Evolutionary conservation across 2,888 invertebrate genomes (phyloP).

Genomic region (Rhyacophila evoluta): DNA sequence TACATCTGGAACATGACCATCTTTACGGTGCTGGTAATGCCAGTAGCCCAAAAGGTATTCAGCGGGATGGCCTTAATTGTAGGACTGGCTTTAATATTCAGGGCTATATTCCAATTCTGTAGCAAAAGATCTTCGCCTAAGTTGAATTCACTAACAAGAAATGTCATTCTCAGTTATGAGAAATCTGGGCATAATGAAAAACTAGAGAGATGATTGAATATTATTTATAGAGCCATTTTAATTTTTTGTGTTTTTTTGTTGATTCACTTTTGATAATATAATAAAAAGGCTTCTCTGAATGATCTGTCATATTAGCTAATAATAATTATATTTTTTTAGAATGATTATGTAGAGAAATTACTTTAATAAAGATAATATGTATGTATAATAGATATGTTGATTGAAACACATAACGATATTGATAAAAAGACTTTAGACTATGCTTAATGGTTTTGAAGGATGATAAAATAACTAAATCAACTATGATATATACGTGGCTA

Average conservation of each 20-base stretch:
- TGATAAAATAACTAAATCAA: no score
- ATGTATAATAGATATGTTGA: no score
- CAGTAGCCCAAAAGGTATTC: conserved; percentile 62
- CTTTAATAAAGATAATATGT: no score
- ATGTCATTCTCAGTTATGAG: conserved; percentile 62
- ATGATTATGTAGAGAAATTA: no score
- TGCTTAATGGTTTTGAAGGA: no score
- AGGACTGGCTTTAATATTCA: conserved; percentile 35
- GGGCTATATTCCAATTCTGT: neutral
- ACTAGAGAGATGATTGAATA: neutral
- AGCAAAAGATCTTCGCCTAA: neutral
- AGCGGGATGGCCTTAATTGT: conserved; percentile 32
- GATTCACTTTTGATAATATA: neutral
- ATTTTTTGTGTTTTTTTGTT: conserved; percentile 13
- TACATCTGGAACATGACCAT: conserved; percentile 66
- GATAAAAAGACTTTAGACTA: no score
- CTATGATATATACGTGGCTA: no score
- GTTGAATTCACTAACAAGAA: conserved; percentile 59
- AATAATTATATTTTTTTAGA: neutral
- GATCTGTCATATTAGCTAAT: neutral
- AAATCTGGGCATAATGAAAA: conserved; percentile 55
- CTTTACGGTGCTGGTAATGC: conserved; percentile 68
- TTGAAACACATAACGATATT: no score
- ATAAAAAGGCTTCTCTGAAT: neutral
- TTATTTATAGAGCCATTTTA: neutral